Base-by-base conservation (phyloP, 2,888 invertebrate genomes). In the Apamea sordens region DNA sequence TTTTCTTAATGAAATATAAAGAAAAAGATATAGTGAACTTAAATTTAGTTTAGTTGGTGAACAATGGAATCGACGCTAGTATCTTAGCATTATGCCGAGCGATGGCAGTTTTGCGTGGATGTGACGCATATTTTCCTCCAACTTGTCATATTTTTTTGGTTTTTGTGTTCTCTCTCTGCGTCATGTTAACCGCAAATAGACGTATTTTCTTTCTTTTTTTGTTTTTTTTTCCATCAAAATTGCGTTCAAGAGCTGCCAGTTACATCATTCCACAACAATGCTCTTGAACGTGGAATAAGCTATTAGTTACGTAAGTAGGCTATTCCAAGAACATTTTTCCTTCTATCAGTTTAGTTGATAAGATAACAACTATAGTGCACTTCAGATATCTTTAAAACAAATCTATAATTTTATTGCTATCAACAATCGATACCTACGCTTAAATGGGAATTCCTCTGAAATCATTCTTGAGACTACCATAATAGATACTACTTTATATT, bases 361-460 rank as follows among this genome's bases (percentile, higher is more conserved):
- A 41, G 13, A 6, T 69, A 18, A 32, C 4, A 50, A 36, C 13
- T 1, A 8, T 2, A 36, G 53, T 28, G 5, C 8, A 24, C 15
- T 24, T 10, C 10, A 0, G 3, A 2, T 67, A 32, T 65, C 1
- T 41, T 18, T 67, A 7, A 32, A 73, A 18, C 11, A 0, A 36
- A n/a, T 18, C 0, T 5, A 21, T 36, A 18, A 28, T 28, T 4
- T 32, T 8, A 24, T 77, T 56, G 11, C 10, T 36, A 18, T 44
- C 15, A 18, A 36, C 18, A 11, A 59, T 41, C 3, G 28, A 24
- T 63, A 24, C 41, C 41, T 41, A 41, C 7, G 24, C 28, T 18
- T 4, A 32, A 41, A 47, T 11, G 76, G 81, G 74, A 15, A 75
- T 68, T 36, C 53, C 81, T 53, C 53, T 36, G 2, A 47, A 63